phyloP scores from a whole-genome alignment of 2,113 vertebrate species.

The Alosa alosa region DNA sequence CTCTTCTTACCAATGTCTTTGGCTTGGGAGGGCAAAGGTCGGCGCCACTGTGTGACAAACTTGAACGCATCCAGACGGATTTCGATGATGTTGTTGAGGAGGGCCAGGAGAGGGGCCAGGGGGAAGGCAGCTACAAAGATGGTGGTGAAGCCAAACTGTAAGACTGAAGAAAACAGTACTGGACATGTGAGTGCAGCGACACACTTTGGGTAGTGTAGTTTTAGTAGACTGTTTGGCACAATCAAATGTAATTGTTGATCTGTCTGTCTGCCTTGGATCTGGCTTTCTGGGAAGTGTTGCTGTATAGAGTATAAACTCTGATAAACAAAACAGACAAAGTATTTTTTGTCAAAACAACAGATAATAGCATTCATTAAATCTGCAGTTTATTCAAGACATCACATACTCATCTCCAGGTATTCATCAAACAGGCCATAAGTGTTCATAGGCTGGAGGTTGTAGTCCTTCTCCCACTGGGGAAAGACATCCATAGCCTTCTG shows the following conservation, averaged over 20 bases:
- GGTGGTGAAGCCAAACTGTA: constrained; percentile 98
- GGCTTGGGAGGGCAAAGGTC: constrained; percentile 93
- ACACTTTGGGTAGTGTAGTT: not conserved
- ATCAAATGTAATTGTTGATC: not conserved
- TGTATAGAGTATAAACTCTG: not conserved
- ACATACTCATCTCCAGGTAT: constrained; percentile 96
- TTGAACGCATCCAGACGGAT: constrained; percentile 97
- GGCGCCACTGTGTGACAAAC: constrained; percentile 96
- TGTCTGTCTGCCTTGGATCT: too few species aligned
- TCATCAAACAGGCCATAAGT: constrained; percentile 95
- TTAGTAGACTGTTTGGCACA: not conserved
- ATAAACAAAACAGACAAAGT: not conserved
- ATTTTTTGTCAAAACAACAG: not conserved
- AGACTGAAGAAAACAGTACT: constrained; percentile 68
- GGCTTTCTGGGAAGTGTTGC: too few species aligned
- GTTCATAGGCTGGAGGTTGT: constrained; percentile 98
- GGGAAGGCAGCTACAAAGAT: constrained; percentile 98
- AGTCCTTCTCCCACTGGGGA: constrained; percentile 97
- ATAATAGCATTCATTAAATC: not conserved
- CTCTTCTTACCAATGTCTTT: constrained; percentile 86
- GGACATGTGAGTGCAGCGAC: not conserved
- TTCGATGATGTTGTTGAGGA: constrained; percentile 98
- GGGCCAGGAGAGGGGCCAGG: constrained; percentile 90
- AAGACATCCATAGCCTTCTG: constrained; percentile 79
- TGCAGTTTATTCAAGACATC: not conserved